These are phyloP conservation scores for Chironomus striatipennis DNA, from an alignment of 1,140 invertebrate genomes.

Conservation along the genomic window DNA sequence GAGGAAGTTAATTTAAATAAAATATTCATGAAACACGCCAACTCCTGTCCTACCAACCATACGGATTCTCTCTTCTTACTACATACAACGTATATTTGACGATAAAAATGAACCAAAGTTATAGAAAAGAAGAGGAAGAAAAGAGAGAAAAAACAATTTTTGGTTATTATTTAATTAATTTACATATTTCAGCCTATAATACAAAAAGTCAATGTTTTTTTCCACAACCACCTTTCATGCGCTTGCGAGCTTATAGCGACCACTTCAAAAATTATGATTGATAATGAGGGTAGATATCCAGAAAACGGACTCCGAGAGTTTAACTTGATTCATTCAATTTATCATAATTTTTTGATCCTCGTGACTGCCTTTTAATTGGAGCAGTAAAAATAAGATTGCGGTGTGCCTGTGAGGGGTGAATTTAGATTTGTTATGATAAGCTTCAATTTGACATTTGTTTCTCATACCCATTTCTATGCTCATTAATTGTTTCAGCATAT, in stretches of 20 bases:
- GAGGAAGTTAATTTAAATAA: constrained; percentile 24
- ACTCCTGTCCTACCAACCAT: background rate
- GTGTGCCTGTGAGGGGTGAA: background rate
- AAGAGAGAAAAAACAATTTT: background rate
- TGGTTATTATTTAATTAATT: constrained; percentile 24
- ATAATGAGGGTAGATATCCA: constrained; percentile 16
- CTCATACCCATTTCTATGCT: background rate
- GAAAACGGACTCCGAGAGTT: background rate
- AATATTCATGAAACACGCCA: constrained; percentile 22
- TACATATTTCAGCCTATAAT: constrained; percentile 19
- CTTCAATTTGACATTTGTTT: background rate
- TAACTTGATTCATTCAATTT: background rate
- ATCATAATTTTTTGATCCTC: constrained; percentile 6
- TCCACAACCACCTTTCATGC: background rate
- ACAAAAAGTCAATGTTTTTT: constrained; percentile 7
- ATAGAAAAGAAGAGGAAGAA: background rate
- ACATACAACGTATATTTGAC: background rate
- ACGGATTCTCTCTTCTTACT: constrained; percentile 4
- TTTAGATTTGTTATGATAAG: background rate
- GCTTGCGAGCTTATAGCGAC: background rate
- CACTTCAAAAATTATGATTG: background rate
- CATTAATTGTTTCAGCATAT: background rate
- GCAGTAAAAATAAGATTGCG: background rate
- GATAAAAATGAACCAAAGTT: too few species aligned
- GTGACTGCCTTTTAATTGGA: constrained; percentile 12